Evolutionary conservation across 2,888 invertebrate species (phyloP), one percentile per base, ranked within the genome.

Genomic region (Troilus luridus): DNA sequence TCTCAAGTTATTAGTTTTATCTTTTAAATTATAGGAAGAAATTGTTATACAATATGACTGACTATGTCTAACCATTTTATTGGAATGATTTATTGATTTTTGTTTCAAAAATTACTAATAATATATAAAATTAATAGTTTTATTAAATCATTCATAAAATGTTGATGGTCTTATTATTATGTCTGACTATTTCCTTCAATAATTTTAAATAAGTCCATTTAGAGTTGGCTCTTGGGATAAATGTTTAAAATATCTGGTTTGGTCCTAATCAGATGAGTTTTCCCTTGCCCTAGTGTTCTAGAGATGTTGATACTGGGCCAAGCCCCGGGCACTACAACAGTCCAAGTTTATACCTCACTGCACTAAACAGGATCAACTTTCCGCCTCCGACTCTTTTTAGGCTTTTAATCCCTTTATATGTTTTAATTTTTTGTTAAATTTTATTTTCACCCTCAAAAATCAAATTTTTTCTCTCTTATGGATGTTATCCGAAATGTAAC

Each of bases 301-400:
- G 54, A 72, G 90, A 59, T 77, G 90, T 90, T 90, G 90, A 90
- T 67, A 72, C 90, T 72, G 90, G 90, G 90, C 90, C 90, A 90
- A 90, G 72, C 90, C 41, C 41, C 7, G 72, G 64, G 90, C 77
- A 67, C 72, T 17, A 89, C 64, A 89, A 62, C 89, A 24, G 77
- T 77, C 90, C 90, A 90, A 90, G 90, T 90, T 90, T 90, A 90
- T 56, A 90, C 89, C 81, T 14, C 72, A 11, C 72, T 56, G 72
- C 19, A 81, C 91, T 90, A 91, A 91, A 90, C 88, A 88, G 92
- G 91, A 92, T 92, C 92, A 91, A 91, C 92, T 92, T 92, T 92
- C 92, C 90, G 91, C 91, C 91, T 89, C 85, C 91, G 56, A 91
- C 92, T 89, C 91, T 89, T 92, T 91, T 92, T 64, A 90, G 56